Evolutionary conservation across 2,888 invertebrate species (phyloP), one percentile per base, ranked within the genome.

Genomic region (Gandaritis pyraliata): DNA sequence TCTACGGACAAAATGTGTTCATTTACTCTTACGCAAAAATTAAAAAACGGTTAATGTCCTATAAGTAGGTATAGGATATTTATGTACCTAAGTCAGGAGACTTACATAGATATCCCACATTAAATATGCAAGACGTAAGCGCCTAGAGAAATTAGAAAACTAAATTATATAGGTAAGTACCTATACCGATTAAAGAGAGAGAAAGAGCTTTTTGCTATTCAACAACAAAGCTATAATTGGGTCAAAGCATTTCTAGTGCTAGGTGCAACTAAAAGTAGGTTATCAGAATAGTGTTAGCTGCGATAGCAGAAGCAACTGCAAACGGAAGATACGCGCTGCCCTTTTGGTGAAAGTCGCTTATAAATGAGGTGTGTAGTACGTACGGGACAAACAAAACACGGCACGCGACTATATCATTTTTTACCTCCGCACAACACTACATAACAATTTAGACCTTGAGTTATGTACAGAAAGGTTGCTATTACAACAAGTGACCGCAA

Each of bases 261-360:
- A 16, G 45, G 41, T 49, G 43, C 29, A 49, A 41, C 41, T 16
- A 16, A n/a, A 55, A 60, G 15, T 39, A 50, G 55, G 39, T 51
- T 61, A 61, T 61, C 55, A 51, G 39, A 16, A 29, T 13, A 29
- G 38, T 47, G 43, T 48, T 57, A 47, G 39, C 43, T 46, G 49
- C 58, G 45, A 66, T 63, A 70, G 59, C 55, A 58, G 61, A 60
- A 65, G 58, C 53, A 65, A 60, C 70, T 56, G 61, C 58, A 48
- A 67, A 69, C 65, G 51, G 61, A 52, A 70, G 66, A 58, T 62
- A 77, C 81, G 77, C 81, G 8, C 73, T 78, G 85, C 85, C 87
- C 86, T 87, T 86, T 83, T 72, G 86, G 88, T 86, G 88, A 90
- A 89, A 89, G 88, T 88, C 76, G 82, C 82, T 83, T 84, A 82